Evolutionary conservation across 64 coral and sea anemone species (phyloP).

Genomic region (Montipora capricornis): DNA sequence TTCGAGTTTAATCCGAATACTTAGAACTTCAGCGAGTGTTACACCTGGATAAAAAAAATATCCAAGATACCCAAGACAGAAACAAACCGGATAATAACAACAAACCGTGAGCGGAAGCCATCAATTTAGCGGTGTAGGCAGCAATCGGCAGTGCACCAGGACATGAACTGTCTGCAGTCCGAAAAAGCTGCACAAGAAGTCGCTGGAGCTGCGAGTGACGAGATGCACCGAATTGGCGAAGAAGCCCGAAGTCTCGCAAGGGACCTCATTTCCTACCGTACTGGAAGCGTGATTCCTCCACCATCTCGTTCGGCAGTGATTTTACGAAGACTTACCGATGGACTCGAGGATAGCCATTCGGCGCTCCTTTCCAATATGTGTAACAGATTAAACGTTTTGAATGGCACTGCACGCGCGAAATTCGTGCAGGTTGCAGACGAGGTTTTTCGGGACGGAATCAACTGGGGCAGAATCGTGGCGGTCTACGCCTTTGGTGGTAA

Average conservation of each 20-base stretch:
- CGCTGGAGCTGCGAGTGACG: slow-evolving; percentile 23
- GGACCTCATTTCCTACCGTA: slow-evolving; percentile 81
- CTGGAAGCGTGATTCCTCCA: slow-evolving; percentile 53
- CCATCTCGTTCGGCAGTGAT: slow-evolving; percentile 70
- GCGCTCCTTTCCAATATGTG: slow-evolving; percentile 82
- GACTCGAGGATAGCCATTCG: slow-evolving; percentile 76
- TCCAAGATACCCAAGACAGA: too few species aligned
- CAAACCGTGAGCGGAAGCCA: neutral
- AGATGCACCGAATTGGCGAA: neutral
- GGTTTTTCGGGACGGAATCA: slow-evolving; percentile 86
- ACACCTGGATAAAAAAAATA: neutral
- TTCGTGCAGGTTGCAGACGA: slow-evolving; percentile 95
- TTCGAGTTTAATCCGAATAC: neutral
- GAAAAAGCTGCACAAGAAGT: slow-evolving; percentile 16
- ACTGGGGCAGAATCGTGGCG: slow-evolving; percentile 94
- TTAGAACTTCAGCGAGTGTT: neutral
- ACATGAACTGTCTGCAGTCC: slow-evolving; percentile 42
- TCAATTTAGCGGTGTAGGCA: neutral
- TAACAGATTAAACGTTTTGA: slow-evolving; percentile 64
- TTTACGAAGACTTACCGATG: slow-evolving; percentile 83
- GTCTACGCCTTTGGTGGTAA: slow-evolving; percentile 84
- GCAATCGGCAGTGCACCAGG: neutral
- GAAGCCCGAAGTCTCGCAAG: slow-evolving; percentile 61
- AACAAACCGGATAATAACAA: too few species aligned
- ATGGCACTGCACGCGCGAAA: slow-evolving; percentile 73